phyloP scores from a whole-genome alignment of 2,797 vertebrate species.

The Cyclura pinguis region DNA sequence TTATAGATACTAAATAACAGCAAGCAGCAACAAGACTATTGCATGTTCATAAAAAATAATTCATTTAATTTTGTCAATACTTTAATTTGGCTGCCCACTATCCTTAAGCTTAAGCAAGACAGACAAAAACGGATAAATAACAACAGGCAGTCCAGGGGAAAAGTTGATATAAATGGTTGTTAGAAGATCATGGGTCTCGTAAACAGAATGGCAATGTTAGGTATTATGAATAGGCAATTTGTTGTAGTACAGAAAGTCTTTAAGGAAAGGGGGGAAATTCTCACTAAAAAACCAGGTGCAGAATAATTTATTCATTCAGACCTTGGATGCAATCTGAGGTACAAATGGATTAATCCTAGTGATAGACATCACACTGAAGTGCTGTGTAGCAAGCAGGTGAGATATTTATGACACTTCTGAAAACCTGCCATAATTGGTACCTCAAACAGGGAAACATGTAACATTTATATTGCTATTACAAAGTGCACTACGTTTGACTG shows the following conservation, averaged over 20 bases:
- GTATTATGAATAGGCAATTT: slow-evolving; percentile 65
- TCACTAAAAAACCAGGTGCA: slow-evolving; percentile 70
- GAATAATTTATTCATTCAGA: slow-evolving; percentile 69
- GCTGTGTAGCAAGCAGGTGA: slow-evolving; percentile 63
- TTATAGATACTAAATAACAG: not conserved
- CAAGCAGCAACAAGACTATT: not conserved
- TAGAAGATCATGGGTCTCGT: slow-evolving; percentile 55
- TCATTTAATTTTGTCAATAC: not conserved
- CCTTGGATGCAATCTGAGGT: slow-evolving; percentile 65
- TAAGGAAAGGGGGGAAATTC: slow-evolving; percentile 72
- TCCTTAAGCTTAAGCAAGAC: not conserved
- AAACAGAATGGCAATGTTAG: slow-evolving; percentile 52
- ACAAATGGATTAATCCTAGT: slow-evolving; percentile 76
- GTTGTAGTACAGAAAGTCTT: slow-evolving; percentile 49
- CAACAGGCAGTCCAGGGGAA: not conserved
- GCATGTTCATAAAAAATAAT: not conserved
- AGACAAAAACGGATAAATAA: slow-evolving; percentile 5
- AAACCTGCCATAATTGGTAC: slow-evolving; percentile 46
- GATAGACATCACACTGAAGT: slow-evolving; percentile 68
- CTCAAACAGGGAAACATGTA: slow-evolving; percentile 44
- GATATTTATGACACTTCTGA: slow-evolving; percentile 69
- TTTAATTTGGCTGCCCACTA: not conserved
- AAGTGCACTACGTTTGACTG: slow-evolving; percentile 19
- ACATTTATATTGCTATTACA: not conserved
- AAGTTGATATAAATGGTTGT: slow-evolving; percentile 57